Evolutionary conservation across 2,113 vertebrate species (phyloP).

Genomic region (Pleuronectes platessa): DNA sequence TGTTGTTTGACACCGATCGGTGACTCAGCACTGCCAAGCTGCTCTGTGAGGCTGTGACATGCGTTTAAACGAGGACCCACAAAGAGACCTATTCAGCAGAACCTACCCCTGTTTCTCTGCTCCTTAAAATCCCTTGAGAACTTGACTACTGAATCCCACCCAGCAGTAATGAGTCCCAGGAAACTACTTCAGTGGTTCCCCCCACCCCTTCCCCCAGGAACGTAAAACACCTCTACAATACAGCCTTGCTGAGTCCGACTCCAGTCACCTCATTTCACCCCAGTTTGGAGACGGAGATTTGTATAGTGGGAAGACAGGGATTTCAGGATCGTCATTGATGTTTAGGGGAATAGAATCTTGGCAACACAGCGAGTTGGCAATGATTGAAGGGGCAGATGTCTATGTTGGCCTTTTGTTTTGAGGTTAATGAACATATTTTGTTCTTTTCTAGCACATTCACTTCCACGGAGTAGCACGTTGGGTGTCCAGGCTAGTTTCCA

Average conservation of each 20-base stretch:
- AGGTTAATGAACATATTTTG: conserved; percentile 13
- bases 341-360: conserved; percentile 15
- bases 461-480: conserved; percentile 6
- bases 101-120: conserved; percentile 47
- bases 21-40: conserved; percentile 73
- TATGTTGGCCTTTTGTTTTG: conserved; percentile 5
- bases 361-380: conserved; percentile 53
- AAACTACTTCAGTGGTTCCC: conserved; percentile 55
- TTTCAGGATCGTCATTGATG: conserved; percentile 17
- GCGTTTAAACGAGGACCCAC: conserved; percentile 72
- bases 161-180: conserved; percentile 66
- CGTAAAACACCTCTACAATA: conserved; percentile 55
- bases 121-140: conserved; percentile 70
- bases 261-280: conserved; percentile 41
- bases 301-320: conserved; percentile 14
- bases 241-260: conserved; percentile 32
- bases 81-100: conserved; percentile 75
- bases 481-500: background rate
- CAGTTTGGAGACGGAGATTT: conserved; percentile 32
- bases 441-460: background rate
- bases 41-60: conserved; percentile 74
- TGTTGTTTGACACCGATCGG: conserved; percentile 32
- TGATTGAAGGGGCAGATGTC: conserved; percentile 20
- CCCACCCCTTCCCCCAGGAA: conserved; percentile 17
- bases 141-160: conserved; percentile 62